phyloP scores from a whole-genome alignment of 2,888 invertebrate genomes.

The Tachina lurida region DNA sequence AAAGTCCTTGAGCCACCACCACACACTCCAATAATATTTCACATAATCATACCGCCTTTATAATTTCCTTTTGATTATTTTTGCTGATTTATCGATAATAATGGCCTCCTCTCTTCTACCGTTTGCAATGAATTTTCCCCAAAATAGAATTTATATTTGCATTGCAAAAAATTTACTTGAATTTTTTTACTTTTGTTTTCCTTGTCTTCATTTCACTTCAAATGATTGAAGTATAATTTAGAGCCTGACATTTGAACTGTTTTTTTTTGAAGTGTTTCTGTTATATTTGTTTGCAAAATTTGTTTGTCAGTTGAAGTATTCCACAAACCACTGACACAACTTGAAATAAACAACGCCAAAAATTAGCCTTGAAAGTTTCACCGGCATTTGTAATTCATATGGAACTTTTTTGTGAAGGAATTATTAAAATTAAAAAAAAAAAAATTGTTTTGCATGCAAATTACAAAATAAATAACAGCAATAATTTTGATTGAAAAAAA shows the following conservation, averaged over 20 bases:
- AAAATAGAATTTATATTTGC: neutral
- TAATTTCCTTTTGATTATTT: constrained; percentile 9
- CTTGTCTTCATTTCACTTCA: constrained; percentile 4
- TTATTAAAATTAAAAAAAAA: constrained; percentile 3
- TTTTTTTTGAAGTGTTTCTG: neutral
- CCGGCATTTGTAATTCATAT: constrained; percentile 1
- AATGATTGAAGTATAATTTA: constrained; percentile 69
- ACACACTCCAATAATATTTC: neutral
- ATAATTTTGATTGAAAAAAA: constrained; percentile 44
- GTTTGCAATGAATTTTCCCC: neutral
- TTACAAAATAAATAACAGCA: constrained; percentile 66
- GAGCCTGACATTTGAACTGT: constrained; percentile 48
- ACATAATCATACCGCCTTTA: constrained; percentile 4
- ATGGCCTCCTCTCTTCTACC: neutral
- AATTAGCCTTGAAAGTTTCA: constrained; percentile 65
- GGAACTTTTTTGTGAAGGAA: neutral
- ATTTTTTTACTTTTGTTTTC: neutral
- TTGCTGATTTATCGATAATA: constrained; percentile 32
- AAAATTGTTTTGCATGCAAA: constrained; percentile 34
- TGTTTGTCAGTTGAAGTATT: constrained; percentile 70
- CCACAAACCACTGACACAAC: constrained; percentile 71
- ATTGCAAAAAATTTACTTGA: neutral
- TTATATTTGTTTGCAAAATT: constrained; percentile 20
- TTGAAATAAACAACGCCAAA: constrained; percentile 69
- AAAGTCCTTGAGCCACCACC: no score